Evolutionary conservation across 2,888 invertebrate genomes (phyloP), one percentile per base, ranked within the genome.

Genomic region (Choristoneura rosaceana): DNA sequence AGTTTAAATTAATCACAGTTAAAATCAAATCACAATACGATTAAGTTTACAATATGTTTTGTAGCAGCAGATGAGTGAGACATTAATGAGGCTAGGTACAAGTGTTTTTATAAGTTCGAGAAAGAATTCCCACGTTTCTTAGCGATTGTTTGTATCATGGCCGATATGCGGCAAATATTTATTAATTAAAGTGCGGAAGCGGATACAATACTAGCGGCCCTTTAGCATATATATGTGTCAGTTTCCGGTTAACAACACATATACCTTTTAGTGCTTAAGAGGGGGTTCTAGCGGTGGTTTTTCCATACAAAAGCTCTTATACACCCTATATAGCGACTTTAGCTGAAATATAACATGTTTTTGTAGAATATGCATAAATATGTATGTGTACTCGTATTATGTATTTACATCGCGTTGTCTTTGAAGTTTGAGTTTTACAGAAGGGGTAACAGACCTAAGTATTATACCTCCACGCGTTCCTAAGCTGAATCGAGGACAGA

Each of bases 131-230:
- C 64, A 50, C 61, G 61, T 61, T 61, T 61, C 61, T 61, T 41
- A 41, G n/a, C 3, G 41, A 41, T 55, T 55, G 55, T 55, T 25
- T 25, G 17, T 15, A 55, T 55, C 55, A 55, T 25, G 66, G 66
- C 17, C 67, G n/a, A 61, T 45, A 17, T 58, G 45, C 55, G 10
- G 67, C 71, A 62, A 66, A 33, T 62, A 67, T 71, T 63, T 33
- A 68, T 59, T 67, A 68, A 63, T 71, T 63, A 59, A 43, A 41
- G 25, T 14, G 3, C 73, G 73, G 73, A 73, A 73, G 73, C 68
- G 73, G 73, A 73, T 58, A 34, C 12, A 33, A 34, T 15, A 62
- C 34, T 33, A 64, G 50, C 33, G 59, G 71, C 34, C 73, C 73
- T 67, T 73, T 69, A 67, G 33, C 15, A 14, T 17, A 52, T 25